These are phyloP conservation scores for Scomberomorus guttatus DNA, from an alignment of 2,797 vertebrate genomes.

Conservation along the genomic window DNA sequence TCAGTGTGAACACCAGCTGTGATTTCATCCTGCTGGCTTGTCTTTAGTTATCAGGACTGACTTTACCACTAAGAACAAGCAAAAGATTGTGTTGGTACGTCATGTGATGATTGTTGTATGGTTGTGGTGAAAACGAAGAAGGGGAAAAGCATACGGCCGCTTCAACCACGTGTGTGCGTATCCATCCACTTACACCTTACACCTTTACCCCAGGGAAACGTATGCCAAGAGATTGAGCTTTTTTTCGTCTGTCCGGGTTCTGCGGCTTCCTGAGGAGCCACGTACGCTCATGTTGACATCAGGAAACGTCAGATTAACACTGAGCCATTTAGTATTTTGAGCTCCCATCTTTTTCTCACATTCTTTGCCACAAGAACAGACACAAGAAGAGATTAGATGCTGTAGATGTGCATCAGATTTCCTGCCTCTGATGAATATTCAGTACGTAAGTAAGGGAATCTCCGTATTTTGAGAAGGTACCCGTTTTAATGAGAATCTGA, in stretches of 20 bases:
- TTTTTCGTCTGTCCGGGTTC: slow-evolving; percentile 48
- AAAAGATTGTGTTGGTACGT: slow-evolving; percentile 66
- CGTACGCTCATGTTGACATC: slow-evolving; percentile 44
- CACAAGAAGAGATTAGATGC: slow-evolving; percentile 26
- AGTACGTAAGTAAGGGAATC: slow-evolving; percentile 14
- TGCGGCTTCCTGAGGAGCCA: slow-evolving; percentile 28
- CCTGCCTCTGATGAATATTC: slow-evolving; percentile 55
- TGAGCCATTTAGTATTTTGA: slow-evolving; percentile 59
- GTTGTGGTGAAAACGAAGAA: slow-evolving; percentile 57
- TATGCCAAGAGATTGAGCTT: slow-evolving; percentile 59
- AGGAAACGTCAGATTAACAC: slow-evolving; percentile 48
- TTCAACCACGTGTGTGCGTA: slow-evolving; percentile 47
- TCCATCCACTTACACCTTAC: slow-evolving; percentile 53
- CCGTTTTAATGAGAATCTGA: slow-evolving; percentile 36
- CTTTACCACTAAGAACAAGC: slow-evolving; percentile 60
- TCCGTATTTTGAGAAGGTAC: slow-evolving; percentile 5
- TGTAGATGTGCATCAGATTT: slow-evolving; percentile 50
- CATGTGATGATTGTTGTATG: slow-evolving; percentile 66
- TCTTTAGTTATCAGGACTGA: slow-evolving; percentile 55
- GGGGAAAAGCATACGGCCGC: slow-evolving; percentile 28
- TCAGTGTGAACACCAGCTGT: slow-evolving; percentile 37
- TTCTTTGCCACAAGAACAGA: slow-evolving; percentile 43
- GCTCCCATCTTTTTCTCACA: slow-evolving; percentile 32
- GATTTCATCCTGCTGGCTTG: slow-evolving; percentile 18
- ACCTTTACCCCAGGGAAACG: slow-evolving; percentile 66